Conservation (phyloP, 1,140 invertebrate species). For the Nixonia krombeini region DNA sequence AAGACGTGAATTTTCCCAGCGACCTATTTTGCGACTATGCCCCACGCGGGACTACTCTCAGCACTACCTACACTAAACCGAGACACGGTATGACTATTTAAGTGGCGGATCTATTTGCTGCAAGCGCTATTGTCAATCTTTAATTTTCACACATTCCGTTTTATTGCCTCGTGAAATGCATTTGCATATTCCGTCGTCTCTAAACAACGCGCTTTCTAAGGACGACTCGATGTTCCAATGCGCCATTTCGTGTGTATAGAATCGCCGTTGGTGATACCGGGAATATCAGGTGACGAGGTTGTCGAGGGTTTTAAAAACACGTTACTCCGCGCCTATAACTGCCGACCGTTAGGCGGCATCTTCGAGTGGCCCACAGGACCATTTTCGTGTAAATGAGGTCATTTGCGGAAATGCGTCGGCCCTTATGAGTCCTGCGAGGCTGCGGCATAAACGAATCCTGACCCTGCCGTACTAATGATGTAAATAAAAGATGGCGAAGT, state of each 20-base stretch:
- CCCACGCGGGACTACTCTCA: constrained; percentile 32
- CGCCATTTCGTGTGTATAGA: no score
- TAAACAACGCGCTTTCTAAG: constrained; percentile 11
- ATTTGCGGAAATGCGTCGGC: constrained; percentile 43
- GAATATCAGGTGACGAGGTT: constrained; percentile 27
- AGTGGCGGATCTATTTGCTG: constrained; percentile 12
- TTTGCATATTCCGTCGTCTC: no score
- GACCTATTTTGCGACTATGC: constrained; percentile 39
- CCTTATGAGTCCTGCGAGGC: constrained; percentile 46
- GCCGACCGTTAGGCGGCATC: constrained; percentile 12
- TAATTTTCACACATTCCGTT: constrained; percentile 2
- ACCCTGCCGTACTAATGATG: constrained; percentile 52
- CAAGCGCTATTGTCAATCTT: constrained; percentile 14
- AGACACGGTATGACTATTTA: constrained; percentile 31
- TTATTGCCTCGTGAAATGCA: no score
- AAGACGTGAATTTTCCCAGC: constrained; percentile 33
- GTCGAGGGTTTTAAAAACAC: constrained; percentile 2
- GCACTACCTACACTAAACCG: constrained; percentile 25
- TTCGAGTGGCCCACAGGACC: constrained; percentile 18
- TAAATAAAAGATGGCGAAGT: constrained; percentile 56
- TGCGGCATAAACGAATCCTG: constrained; percentile 32
- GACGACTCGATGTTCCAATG: no score
- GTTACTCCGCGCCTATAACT: no score
- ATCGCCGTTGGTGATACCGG: constrained; percentile 6
- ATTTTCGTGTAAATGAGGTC: constrained; percentile 55